Evolutionary conservation across 2,113 vertebrate species (phyloP).

Genomic region (Donacobius atricapilla): DNA sequence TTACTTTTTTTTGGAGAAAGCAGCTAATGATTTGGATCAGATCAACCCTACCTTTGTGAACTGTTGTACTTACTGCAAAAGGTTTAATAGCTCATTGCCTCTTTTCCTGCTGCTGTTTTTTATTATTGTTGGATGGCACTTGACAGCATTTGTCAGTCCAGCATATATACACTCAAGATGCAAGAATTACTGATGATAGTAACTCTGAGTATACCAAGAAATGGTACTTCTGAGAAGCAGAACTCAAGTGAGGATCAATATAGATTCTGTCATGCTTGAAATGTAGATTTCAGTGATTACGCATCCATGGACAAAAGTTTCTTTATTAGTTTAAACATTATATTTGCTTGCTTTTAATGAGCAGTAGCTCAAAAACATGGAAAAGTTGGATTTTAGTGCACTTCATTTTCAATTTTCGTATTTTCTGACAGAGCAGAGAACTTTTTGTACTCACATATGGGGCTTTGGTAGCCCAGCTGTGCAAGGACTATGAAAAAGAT

Average conservation of each 20-base stretch:
- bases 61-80: neutral
- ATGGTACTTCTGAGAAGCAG: neutral
- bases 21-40: neutral
- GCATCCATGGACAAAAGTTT: neutral
- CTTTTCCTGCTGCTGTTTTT: neutral
- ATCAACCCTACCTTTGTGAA: neutral
- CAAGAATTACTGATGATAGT: neutral
- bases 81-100: neutral
- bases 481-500: conserved; percentile 81
- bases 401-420: neutral
- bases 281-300: neutral
- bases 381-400: neutral
- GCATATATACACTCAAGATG: neutral
- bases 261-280: neutral
- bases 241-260: neutral
- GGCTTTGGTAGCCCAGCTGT: conserved; percentile 79
- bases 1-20: neutral
- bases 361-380: neutral
- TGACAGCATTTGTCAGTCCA: neutral
- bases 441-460: conserved; percentile 82
- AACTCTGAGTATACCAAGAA: neutral
- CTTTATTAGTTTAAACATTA: neutral
- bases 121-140: neutral
- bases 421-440: conserved; percentile 76
- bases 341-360: neutral